Base-by-base conservation (phyloP, 1,140 invertebrate species). In the Pogonus chalceus region DNA sequence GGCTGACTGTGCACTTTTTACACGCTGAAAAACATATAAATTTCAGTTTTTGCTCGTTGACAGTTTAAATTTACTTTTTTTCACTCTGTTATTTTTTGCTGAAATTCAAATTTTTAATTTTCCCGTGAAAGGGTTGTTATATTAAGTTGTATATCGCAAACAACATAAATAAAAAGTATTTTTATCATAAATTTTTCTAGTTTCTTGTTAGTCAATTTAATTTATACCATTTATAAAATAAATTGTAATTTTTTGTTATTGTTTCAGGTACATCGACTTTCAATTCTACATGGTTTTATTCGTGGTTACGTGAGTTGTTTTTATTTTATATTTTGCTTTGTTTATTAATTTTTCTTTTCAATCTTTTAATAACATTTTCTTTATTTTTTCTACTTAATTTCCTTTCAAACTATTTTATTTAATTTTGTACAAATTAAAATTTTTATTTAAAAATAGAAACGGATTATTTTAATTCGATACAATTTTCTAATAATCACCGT, bases 251-350 rank as follows among this genome's bases (percentile, higher is more conserved):
- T n/a, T n/a, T 31, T 31, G 26, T 31, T 7, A 10, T 43, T 43
- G 37, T 43, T 43, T 18, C 18, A 43, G 37, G 37, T 43, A 43
- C 37, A 43, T 16, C 37, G 18, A n/a, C n/a, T n/a, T 43, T 16
- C 18, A 43, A 9, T 43, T 43, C 37, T 43, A 43, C 37, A 16
- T 43, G 37, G 37, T 43, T 43, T 43, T 43, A 43, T 18, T 43
- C 37, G 9, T 43, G 37, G 37, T 43, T 43, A 43, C 37, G 37
- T 43, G 37, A 43, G 37, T 43, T 43, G 4, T 43, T 31, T 31
- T 31, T 43, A 12, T n/a, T n/a, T n/a, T n/a, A n/a, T n/a, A n/a
- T n/a, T n/a, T n/a, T n/a, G n/a, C n/a, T n/a, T n/a, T n/a, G n/a
- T 43, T 43, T 43, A 43, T 43, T 43, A 12, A 10, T 43, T 43